A percentile compares a stretch with the other conserved stretches of the same genome.
These are phyloP conservation scores for Limnephilus marmoratus DNA, from an alignment of 2,888 invertebrate genomes.

Conservation along the genomic window DNA sequence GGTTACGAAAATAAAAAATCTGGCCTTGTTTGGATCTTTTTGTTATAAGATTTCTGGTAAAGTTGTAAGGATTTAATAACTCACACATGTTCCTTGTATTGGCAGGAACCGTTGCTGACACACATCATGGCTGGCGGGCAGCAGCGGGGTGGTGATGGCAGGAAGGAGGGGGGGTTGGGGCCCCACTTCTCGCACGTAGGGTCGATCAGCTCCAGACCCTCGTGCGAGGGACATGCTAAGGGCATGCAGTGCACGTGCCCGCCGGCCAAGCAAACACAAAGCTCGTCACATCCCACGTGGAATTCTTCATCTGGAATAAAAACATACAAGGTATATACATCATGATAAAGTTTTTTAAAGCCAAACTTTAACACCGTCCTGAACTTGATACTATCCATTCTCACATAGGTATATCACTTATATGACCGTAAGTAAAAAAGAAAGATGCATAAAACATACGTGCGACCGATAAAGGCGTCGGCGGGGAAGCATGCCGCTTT, in stretches of 20 bases:
- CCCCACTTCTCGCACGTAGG: slow-evolving; percentile 93
- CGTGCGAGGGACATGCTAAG: slow-evolving; percentile 89
- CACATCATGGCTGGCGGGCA: slow-evolving; percentile 89
- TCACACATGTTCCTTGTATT: slow-evolving; percentile 80
- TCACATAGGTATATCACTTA: no score
- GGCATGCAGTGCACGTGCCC: slow-evolving; percentile 86
- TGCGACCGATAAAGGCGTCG: no score
- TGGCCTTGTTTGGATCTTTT: not conserved
- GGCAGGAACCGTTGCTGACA: slow-evolving; percentile 89
- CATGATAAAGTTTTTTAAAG: not conserved
- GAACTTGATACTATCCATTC: no score
- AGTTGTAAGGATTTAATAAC: slow-evolving; percentile 62
- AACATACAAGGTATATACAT: not conserved
- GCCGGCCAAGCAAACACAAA: slow-evolving; percentile 85
- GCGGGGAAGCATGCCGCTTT: no score
- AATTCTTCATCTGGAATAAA: slow-evolving; percentile 81
- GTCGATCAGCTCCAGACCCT: slow-evolving; percentile 90
- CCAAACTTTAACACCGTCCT: no score
- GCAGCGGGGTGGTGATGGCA: slow-evolving; percentile 86
- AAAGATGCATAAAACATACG: no score
- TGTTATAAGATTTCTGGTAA: not conserved
- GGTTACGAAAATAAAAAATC: slow-evolving; percentile 5
- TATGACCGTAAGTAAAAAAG: no score
- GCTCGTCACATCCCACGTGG: slow-evolving; percentile 88
- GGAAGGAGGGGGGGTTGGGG: slow-evolving; percentile 84